Evolutionary conservation across 2,888 invertebrate genomes (phyloP), one percentile per base, ranked within the genome.

Genomic region (Trachelus tabidus): DNA sequence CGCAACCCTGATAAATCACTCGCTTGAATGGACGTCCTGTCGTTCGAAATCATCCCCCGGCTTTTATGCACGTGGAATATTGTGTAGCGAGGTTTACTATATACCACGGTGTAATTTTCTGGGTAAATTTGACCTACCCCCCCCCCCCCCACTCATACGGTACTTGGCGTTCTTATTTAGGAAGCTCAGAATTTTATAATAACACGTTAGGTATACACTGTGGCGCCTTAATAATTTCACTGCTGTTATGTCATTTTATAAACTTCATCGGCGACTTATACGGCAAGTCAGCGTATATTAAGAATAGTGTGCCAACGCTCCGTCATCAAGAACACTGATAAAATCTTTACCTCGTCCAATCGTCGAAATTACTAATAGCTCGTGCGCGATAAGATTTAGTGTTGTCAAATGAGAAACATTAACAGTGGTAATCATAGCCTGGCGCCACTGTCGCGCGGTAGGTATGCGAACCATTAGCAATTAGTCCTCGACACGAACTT

Each of bases 1-100:
- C 87, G 86, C 83, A 80, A 76, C 85, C 81, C 83, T 87, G 89
- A 90, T 90, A 90, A 90, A 90, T 90, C 88, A 90, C 88, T 85
- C 86, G 81, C 85, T 84, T 84, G 79, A 81, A 79, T 82, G 81
- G 82, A 78, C 77, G 84, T 56, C 75, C 83, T 82, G 82, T 78
- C 82, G 80, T n/a, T 56, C 34, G 56, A 34, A 23, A 35, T 11
- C n/a, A 31, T 68, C 68, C 83, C 23, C 78, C 33, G 71, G 71
- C 71, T 31, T 56, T 12, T 76, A 74, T 73, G 34, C 35, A 78
- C 74, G 73, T 75, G 35, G 30, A 69, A 74, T 23, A 37, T 75
- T 34, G 34, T 68, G 23, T 56, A 15, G 9, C 23, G 6, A 56
- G 40, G 40, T 69, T 35, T 75, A 74, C 34, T 34, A 74, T 77